Percentiles rank a stretch among this genome's conserved stretches.
Conservation (phyloP, 2,888 invertebrate genomes). For the Ennomos erosarius region DNA sequence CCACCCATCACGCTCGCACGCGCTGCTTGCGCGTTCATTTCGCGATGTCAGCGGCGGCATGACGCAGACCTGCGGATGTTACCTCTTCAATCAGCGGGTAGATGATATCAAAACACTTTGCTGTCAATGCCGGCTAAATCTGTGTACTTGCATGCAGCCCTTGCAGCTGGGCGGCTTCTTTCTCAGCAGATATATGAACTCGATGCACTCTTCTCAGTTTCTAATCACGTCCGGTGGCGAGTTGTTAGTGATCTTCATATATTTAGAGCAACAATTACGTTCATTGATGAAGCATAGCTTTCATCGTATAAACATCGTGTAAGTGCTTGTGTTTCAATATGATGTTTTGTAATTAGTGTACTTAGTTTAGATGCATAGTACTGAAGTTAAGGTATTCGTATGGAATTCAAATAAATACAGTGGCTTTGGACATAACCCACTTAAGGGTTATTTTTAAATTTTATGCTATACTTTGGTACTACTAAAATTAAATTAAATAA, state of each 20-base stretch:
- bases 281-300: constrained; percentile 26
- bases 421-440: too few species aligned
- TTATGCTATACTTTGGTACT: too few species aligned
- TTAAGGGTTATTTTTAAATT: too few species aligned
- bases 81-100: constrained; percentile 40
- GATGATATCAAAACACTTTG: constrained; percentile 37
- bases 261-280: constrained; percentile 32
- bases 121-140: constrained; percentile 36
- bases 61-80: constrained; percentile 44
- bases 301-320: constrained; percentile 15
- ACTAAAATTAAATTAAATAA: constrained; percentile 20
- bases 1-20: constrained; percentile 70
- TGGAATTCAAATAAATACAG: too few species aligned
- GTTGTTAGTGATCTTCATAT: constrained; percentile 27
- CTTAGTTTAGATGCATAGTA: background rate
- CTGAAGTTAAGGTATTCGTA: background rate
- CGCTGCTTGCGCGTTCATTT: constrained; percentile 37
- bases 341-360: background rate
- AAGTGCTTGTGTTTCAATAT: constrained; percentile 3
- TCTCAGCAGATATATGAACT: constrained; percentile 3
- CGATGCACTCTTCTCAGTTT: constrained; percentile 35
- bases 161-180: constrained; percentile 13
- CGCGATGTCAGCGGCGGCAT: constrained; percentile 39
- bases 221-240: constrained; percentile 44
- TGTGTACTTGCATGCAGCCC: constrained; percentile 11